phyloP scores from a whole-genome alignment of 2,888 invertebrate species.

The Drosophila conformis region DNA sequence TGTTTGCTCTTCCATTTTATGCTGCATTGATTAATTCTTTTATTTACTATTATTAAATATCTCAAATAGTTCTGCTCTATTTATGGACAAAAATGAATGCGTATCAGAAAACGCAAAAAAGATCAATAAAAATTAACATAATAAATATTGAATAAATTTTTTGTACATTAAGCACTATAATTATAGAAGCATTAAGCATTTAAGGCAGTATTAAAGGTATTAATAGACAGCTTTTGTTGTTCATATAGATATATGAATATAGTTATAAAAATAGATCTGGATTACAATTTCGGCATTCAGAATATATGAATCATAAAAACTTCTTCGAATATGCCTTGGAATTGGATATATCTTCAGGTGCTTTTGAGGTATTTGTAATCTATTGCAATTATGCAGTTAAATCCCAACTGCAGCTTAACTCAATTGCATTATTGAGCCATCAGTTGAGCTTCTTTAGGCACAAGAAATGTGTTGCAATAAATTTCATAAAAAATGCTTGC shows the following conservation, averaged over 20 bases:
- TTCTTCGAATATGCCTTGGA: not conserved
- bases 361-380: not conserved
- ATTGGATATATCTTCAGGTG: not conserved
- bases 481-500: constrained; percentile 25
- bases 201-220: not conserved
- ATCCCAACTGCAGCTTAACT: not conserved
- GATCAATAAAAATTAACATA: not conserved
- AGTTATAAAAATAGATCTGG: not conserved
- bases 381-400: not conserved
- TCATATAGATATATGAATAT: not conserved
- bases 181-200: too few relatives aligned
- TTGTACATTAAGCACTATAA: not conserved
- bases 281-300: not conserved
- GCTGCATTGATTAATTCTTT: not conserved
- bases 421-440: constrained; percentile 42
- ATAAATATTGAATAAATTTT: not conserved
- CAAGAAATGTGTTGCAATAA: constrained; percentile 39
- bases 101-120: not conserved
- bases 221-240: not conserved
- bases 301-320: not conserved
- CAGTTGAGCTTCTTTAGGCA: constrained; percentile 20
- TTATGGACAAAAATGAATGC: not conserved
- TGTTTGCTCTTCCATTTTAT: not conserved
- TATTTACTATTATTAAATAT: not conserved
- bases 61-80: not conserved